Evolutionary conservation across 2,888 invertebrate species (phyloP).

Genomic region (Drosophila trichaetosa): DNA sequence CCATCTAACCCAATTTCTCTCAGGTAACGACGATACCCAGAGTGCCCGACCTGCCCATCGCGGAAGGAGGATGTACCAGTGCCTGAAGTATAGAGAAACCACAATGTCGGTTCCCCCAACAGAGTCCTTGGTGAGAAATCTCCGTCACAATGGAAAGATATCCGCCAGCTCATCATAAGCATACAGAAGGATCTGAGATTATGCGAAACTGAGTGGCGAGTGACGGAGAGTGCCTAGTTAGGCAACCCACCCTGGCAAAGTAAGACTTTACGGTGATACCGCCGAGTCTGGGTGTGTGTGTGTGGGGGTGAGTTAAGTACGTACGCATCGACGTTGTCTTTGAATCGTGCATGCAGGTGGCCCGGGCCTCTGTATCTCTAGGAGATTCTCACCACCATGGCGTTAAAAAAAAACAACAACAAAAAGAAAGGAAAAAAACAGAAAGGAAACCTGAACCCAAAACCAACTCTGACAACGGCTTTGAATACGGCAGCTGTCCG

Average conservation of each 20-base stretch:
- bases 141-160: background rate
- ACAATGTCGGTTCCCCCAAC: background rate
- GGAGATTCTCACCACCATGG: background rate
- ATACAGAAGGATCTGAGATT: background rate
- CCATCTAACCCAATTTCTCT: background rate
- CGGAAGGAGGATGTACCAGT: background rate
- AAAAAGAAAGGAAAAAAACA: background rate
- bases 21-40: background rate
- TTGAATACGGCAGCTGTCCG: slow-evolving; percentile 24
- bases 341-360: no score
- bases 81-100: background rate
- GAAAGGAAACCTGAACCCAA: background rate
- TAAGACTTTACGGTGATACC: background rate
- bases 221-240: background rate
- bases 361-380: no score
- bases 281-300: background rate
- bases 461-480: slow-evolving; percentile 12
- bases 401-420: background rate
- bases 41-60: background rate
- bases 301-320: background rate
- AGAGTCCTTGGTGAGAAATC: background rate
- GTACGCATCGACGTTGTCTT: background rate
- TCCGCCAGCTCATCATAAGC: no score
- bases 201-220: background rate
- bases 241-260: background rate